Base-by-base conservation (phyloP, 2,113 vertebrate species). In the Podarcis cretensis region DNA sequence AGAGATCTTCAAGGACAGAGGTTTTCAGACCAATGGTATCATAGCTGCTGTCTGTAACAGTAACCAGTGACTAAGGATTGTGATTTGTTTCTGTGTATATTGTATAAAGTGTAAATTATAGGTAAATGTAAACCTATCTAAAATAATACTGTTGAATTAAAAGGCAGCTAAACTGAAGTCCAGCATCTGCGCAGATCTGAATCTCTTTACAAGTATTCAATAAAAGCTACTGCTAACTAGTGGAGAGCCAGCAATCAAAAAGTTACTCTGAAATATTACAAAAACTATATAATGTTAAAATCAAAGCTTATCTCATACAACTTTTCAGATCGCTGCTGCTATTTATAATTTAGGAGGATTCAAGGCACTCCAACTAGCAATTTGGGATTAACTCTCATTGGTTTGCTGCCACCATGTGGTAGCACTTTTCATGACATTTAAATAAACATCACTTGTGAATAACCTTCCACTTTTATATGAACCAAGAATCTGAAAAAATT, bases 351-450 rank as follows among this genome's bases (percentile, higher is more conserved):
- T n/a, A 69, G 59, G 27, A 66, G 27, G 79, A 69, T 69, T 14
- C 27, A 76, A 71, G 20, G 54, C 48, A 25, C 2, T 83, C 35
- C 32, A 76, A 23, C 20, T 69, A 37, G n/a, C 20, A 32, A 88
- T 25, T 3, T 0, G 25, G 32, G 76, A 85, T 4, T 77, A 84
- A 78, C 25, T 63, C 89, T 84, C 82, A 94, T 95, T 91, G 63
- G 37, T 90, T 86, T 95, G 92, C 86, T 94, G 94, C 93, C 95
- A 91, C 90, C 94, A 20, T 35, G 90, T 92, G 95, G 95, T 65
- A 83, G 63, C 27, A 92, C 68, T 73, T 4, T 35, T 35, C 1
- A 63, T 23, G 68, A 80, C 79, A 80, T 83, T 7, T 73, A 90
- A 87, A 87, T 87, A 74, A 87, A 73, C 27, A 20, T 6, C 37